phyloP scores from a whole-genome alignment of 2,797 vertebrate genomes.

The Sebastolobus altivelis region DNA sequence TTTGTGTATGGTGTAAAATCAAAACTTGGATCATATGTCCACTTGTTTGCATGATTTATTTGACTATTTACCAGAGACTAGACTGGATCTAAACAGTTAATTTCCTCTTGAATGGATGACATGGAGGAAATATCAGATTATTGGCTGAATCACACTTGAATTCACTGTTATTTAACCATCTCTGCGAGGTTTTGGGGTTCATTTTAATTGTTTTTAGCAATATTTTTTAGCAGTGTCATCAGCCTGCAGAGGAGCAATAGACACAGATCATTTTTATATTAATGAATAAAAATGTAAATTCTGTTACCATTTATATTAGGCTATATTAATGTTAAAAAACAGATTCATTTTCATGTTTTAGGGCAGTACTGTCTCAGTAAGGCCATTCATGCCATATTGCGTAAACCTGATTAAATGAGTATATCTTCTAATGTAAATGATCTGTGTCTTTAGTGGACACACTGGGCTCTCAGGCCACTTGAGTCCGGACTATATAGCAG shows the following conservation, averaged over 20 bases:
- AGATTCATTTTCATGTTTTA: neutral
- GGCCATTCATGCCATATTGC: neutral
- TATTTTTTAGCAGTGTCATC: neutral
- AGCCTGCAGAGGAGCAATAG: neutral
- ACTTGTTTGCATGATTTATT: neutral
- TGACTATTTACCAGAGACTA: neutral
- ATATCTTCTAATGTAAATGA: slow-evolving; percentile 17
- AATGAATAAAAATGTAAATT: neutral
- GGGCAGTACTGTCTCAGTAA: neutral
- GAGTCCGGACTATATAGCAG: slow-evolving; percentile 77
- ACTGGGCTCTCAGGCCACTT: slow-evolving; percentile 53
- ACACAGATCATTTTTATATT: neutral
- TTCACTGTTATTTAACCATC: neutral
- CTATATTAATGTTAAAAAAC: neutral
- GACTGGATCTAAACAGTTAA: neutral
- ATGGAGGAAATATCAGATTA: neutral
- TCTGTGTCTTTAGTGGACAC: slow-evolving; percentile 45
- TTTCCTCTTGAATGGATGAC: neutral
- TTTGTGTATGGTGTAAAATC: neutral
- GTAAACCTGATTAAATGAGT: neutral
- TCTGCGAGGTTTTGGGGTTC: neutral
- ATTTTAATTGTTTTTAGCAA: neutral
- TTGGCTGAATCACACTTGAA: neutral
- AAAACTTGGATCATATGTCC: neutral
- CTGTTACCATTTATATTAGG: neutral